phyloP scores from a whole-genome alignment of 2,888 invertebrate species.

The Adelognathus sp. region DNA sequence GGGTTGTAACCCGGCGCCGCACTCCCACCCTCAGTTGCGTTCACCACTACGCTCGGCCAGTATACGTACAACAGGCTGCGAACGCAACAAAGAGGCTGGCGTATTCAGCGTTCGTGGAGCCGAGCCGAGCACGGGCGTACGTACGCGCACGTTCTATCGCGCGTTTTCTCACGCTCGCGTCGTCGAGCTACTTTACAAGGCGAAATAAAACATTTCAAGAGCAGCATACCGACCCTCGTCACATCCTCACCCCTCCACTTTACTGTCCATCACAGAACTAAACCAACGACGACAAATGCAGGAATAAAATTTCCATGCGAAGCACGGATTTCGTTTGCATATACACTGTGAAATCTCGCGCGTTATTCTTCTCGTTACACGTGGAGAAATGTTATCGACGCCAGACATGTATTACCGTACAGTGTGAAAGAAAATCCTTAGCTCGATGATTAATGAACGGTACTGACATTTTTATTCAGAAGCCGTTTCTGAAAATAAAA shows the following conservation, averaged over 20 bases:
- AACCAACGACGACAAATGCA: constrained; percentile 2
- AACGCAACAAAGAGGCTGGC: not conserved
- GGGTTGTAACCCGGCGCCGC: constrained; percentile 59
- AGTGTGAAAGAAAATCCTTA: too few relatives aligned
- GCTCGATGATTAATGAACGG: too few relatives aligned
- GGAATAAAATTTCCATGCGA: not conserved
- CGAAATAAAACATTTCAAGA: constrained; percentile 40
- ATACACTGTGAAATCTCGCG: not conserved
- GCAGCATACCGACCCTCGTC: constrained; percentile 4
- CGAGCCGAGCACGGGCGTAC: constrained; percentile 1
- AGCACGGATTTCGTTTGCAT: not conserved
- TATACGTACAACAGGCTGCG: constrained; percentile 19
- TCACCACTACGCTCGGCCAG: constrained; percentile 39
- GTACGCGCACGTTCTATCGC: constrained; percentile 15
- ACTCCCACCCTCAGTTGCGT: constrained; percentile 16
- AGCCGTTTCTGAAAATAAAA: too few relatives aligned
- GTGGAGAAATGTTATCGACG: too few relatives aligned
- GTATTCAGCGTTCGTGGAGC: constrained; percentile 1
- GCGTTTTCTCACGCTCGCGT: not conserved
- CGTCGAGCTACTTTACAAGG: not conserved
- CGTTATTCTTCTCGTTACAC: not conserved
- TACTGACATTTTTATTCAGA: too few relatives aligned
- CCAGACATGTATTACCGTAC: too few relatives aligned
- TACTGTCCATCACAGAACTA: not conserved
- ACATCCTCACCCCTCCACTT: constrained; percentile 4